A percentile compares a stretch with the other conserved stretches of the same genome.
Evolutionary conservation across 2,113 vertebrate genomes (phyloP).

Genomic region (Ceyx melanurus): DNA sequence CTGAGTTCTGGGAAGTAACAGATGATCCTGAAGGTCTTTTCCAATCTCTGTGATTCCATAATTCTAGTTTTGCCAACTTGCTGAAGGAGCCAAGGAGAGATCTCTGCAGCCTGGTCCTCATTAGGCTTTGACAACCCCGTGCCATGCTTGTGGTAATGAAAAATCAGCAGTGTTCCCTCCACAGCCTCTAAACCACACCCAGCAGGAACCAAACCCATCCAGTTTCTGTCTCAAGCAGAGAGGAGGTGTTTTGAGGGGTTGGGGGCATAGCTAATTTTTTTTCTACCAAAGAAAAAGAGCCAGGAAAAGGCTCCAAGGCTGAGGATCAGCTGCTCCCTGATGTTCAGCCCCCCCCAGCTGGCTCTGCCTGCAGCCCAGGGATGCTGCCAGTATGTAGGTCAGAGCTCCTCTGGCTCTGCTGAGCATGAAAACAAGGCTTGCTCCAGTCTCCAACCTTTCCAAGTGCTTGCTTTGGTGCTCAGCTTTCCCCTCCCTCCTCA

Average conservation of each 20-base stretch:
- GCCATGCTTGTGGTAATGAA: background rate
- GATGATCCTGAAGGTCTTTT: background rate
- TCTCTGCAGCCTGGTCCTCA: background rate
- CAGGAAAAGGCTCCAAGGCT: background rate
- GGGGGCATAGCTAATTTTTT: background rate
- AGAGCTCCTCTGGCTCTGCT: constrained; percentile 11
- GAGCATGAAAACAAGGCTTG: background rate
- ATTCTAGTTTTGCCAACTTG: background rate
- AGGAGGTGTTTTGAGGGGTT: background rate
- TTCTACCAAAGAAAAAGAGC: background rate
- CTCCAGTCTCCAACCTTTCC: background rate
- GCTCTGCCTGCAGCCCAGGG: background rate
- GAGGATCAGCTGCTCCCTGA: background rate
- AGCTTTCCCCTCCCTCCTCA: background rate
- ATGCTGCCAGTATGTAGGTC: constrained; percentile 44
- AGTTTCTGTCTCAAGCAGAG: background rate
- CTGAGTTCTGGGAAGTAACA: background rate
- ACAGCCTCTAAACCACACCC: background rate
- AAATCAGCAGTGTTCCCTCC: background rate
- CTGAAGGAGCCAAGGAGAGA: accelerated
- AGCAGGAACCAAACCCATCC: background rate
- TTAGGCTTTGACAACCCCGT: background rate
- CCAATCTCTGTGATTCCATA: no score
- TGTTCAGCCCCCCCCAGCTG: background rate
- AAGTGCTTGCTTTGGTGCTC: background rate